phyloP scores from a whole-genome alignment of 2,888 invertebrate genomes.

The Macropis europaea region DNA sequence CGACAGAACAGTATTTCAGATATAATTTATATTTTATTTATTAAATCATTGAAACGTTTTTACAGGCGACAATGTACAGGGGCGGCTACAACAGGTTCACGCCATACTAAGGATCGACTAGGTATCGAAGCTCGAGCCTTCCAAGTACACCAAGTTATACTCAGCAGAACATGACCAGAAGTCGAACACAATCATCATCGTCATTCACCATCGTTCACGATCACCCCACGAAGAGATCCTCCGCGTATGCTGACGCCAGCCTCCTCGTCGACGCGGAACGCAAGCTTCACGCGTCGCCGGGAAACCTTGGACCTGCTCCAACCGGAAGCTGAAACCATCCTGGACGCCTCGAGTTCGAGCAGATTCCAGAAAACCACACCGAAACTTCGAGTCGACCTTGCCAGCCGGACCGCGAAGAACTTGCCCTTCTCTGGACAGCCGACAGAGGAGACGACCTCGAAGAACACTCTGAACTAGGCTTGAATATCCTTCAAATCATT shows the following conservation, averaged over 20 bases:
- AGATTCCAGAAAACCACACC: not conserved
- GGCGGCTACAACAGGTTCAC: conserved; percentile 97
- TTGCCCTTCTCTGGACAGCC: too few relatives aligned
- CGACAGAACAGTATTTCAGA: too few relatives aligned
- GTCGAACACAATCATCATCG: conserved; percentile 65
- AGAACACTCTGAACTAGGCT: too few relatives aligned
- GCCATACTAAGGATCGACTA: conserved; percentile 86
- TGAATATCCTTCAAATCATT: too few relatives aligned
- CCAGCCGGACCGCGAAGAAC: not conserved
- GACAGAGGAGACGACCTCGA: too few relatives aligned
- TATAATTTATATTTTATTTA: too few relatives aligned
- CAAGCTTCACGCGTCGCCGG: not conserved
- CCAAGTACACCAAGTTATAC: conserved; percentile 70
- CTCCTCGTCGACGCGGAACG: conserved; percentile 23
- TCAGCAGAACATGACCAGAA: conserved; percentile 75
- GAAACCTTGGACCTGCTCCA: not conserved
- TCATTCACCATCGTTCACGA: conserved; percentile 61
- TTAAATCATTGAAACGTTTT: conserved; percentile 51
- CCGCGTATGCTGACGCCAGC: conserved; percentile 43
- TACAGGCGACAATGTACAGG: conserved; percentile 94
- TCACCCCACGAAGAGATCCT: conserved; percentile 48
- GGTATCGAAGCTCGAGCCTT: conserved; percentile 62
- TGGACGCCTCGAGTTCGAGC: not conserved
- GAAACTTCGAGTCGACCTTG: not conserved
- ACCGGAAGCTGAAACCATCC: not conserved